Conservation (phyloP, 2,797 vertebrate species). For the Aeoliscus strigatus region DNA sequence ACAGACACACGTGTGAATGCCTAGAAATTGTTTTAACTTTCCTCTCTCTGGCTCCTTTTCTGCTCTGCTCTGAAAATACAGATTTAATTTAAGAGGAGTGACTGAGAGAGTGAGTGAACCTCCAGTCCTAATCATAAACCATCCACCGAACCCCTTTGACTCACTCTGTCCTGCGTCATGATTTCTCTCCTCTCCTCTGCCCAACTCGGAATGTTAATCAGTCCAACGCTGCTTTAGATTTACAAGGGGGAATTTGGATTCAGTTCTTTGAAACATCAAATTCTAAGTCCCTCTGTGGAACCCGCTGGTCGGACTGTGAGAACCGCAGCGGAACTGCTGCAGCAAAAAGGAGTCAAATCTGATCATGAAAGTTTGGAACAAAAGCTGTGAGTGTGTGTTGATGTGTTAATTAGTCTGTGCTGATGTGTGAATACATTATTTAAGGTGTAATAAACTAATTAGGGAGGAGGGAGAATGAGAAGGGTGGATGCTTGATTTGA, state of each 20-base stretch:
- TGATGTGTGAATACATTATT: too few species aligned
- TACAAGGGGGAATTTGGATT: constrained; percentile 57
- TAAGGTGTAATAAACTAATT: too few species aligned
- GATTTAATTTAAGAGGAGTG: constrained; percentile 17
- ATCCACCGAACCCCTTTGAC: constrained; percentile 19
- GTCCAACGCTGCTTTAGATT: constrained; percentile 69
- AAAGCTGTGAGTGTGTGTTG: too few species aligned
- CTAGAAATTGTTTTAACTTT: constrained; percentile 59
- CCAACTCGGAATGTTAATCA: constrained; percentile 66
- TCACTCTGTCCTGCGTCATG: constrained; percentile 43
- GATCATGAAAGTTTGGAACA: constrained; percentile 3
- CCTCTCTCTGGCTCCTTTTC: constrained; percentile 48
- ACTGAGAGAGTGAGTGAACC: constrained; percentile 29
- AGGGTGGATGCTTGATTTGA: too few species aligned
- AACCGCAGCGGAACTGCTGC: constrained; percentile 21
- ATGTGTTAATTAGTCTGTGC: too few species aligned
- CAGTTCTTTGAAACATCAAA: constrained; percentile 56
- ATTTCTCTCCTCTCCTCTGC: constrained; percentile 31
- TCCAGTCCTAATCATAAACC: constrained; percentile 31
- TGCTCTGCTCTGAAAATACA: constrained; percentile 45
- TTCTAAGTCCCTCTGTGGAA: constrained; percentile 41
- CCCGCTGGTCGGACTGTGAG: constrained; percentile 32
- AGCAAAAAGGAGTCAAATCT: constrained; percentile 7
- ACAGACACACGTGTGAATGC: too few species aligned
- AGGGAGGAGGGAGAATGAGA: too few species aligned